Evolutionary conservation across 1,140 invertebrate genomes (phyloP), one percentile per base, ranked within the genome.

Genomic region (Zaprionus vittiger): DNA sequence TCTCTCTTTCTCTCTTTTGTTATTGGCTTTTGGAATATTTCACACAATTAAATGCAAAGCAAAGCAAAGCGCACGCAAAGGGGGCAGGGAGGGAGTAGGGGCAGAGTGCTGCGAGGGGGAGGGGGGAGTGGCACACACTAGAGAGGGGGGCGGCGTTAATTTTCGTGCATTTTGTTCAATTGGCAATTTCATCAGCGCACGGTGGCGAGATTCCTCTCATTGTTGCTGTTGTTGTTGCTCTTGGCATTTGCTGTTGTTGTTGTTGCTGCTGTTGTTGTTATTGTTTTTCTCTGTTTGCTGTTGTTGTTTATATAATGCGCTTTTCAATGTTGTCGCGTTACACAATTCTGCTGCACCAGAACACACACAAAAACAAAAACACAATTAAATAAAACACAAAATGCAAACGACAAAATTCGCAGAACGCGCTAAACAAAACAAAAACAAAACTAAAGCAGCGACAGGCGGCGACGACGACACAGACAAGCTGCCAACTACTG

Each of bases 1-100:
- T 54, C 3, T 37, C 37, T 54, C 1, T 54, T 4, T 54, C 17
- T 38, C 20, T 55, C 22, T 5, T 41, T 44, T 59, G 41, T 72
- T 44, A 41, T 59, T 73, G 52, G 38, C 31, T 52, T 68, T 68
- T 61, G 37, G 67, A 70, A 75, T 63, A 62, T 86, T 47, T 87
- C 77, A 77, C 83, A 86, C 83, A 86, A 87, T 87, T 83, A 86
- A 86, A 87, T 83, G 76, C 78, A 78, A 81, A 78, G 71, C 69
- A 69, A 81, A 78, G 71, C 69, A 66, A 56, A 62, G 49, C 66
- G 31, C 49, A 65, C 26, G 24, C 28, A 31, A 31, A 31, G 28
- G 22, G 28, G 5, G 2, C 28, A 26, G 34, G 15, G 26, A 7
- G 31, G 31, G 9, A 47, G n/a, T 17, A 9, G 6, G 17, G 44